Conservation (phyloP, 2,888 invertebrate genomes). For the Saturnia pavonia region DNA sequence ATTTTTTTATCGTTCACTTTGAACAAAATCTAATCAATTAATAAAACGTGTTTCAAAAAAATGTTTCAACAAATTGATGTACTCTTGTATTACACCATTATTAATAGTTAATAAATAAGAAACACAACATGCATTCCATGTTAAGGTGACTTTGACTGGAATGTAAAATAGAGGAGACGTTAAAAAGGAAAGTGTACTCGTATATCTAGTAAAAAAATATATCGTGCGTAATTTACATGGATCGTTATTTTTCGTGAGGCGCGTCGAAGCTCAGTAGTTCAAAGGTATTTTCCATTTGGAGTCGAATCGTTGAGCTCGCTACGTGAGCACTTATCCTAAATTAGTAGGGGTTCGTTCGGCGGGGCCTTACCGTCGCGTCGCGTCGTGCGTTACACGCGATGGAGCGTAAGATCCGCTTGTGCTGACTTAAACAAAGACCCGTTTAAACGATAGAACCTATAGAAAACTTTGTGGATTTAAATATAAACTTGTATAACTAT, state of each 20-base stretch:
- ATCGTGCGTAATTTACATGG: slow-evolving; percentile 30
- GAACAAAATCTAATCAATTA: too few species aligned
- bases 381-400: slow-evolving; percentile 52
- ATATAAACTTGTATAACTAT: too few species aligned
- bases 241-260: slow-evolving; percentile 48
- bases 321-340: slow-evolving; percentile 74
- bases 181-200: background rate
- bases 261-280: slow-evolving; percentile 50
- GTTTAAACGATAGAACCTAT: slow-evolving; percentile 47
- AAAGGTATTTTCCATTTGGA: slow-evolving; percentile 55
- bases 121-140: too few species aligned
- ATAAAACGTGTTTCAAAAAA: too few species aligned
- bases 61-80: too few species aligned
- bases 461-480: slow-evolving; percentile 40
- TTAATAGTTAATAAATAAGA: too few species aligned
- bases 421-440: slow-evolving; percentile 53
- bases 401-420: slow-evolving; percentile 58
- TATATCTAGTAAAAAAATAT: slow-evolving; percentile 4
- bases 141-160: background rate
- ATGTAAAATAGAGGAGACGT: background rate
- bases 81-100: too few species aligned
- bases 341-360: slow-evolving; percentile 57
- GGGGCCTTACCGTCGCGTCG: slow-evolving; percentile 42
- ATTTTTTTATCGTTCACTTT: too few species aligned
- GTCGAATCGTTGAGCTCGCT: slow-evolving; percentile 54